phyloP scores from a whole-genome alignment of 2,113 vertebrate species.

The Notothenia coriiceps region DNA sequence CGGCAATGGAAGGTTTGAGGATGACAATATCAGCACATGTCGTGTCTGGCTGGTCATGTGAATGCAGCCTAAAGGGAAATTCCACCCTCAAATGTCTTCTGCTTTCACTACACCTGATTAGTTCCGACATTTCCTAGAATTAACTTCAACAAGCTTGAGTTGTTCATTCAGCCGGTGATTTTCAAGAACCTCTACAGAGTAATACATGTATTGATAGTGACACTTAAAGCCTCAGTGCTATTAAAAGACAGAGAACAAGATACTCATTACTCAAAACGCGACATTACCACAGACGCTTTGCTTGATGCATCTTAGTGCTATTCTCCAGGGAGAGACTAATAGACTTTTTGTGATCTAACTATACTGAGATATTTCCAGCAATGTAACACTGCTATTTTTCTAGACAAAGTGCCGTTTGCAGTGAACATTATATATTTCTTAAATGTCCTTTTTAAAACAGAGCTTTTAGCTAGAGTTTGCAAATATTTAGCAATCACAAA shows the following conservation, averaged over 20 bases:
- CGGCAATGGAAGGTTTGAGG: too few relatives aligned
- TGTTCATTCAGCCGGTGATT: background rate
- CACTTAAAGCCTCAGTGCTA: background rate
- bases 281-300: background rate
- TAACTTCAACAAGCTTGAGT: background rate
- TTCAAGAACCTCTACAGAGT: background rate
- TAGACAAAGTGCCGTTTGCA: background rate
- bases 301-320: background rate
- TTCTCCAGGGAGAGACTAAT: background rate
- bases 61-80: conserved; percentile 4
- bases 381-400: background rate
- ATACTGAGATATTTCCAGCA: background rate
- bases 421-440: too few relatives aligned
- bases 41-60: too few relatives aligned
- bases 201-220: background rate
- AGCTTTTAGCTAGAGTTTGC: background rate
- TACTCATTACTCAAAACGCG: background rate
- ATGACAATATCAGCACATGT: too few relatives aligned
- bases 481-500: background rate
- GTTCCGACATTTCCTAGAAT: conserved; percentile 13
- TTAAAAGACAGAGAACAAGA: background rate
- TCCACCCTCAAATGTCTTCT: background rate
- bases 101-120: background rate
- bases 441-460: too few relatives aligned
- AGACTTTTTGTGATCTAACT: background rate